A percentile compares a stretch with the other conserved stretches of the same genome.
These are phyloP conservation scores for Periphyllus acericola DNA, from an alignment of 2,888 invertebrate genomes.

Conservation along the genomic window DNA sequence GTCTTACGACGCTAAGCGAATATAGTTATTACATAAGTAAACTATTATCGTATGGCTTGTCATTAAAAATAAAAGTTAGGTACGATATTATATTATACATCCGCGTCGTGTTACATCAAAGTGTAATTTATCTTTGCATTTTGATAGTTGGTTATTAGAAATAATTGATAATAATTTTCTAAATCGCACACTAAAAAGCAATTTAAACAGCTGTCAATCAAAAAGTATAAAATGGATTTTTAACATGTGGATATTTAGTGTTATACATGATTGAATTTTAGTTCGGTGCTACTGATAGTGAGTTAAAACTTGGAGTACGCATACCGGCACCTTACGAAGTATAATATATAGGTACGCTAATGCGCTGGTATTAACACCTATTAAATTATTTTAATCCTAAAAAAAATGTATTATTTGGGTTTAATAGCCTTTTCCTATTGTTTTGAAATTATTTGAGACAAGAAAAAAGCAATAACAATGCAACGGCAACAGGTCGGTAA, in stretches of 20 bases:
- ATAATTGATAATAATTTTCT: background rate
- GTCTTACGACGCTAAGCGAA: background rate
- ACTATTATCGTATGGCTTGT: too few relatives aligned
- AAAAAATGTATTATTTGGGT: constrained; percentile 17
- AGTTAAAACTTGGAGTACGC: background rate
- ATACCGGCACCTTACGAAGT: background rate
- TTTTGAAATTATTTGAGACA: constrained; percentile 15
- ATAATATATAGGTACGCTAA: background rate
- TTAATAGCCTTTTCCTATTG: constrained; percentile 11
- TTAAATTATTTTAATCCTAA: constrained; percentile 2
- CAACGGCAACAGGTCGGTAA: constrained; percentile 12
- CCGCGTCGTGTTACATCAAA: background rate
- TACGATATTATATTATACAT: too few relatives aligned
- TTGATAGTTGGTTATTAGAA: background rate
- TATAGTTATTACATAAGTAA: too few relatives aligned
- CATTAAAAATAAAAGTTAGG: too few relatives aligned
- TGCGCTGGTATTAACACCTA: background rate
- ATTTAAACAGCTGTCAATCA: too few relatives aligned
- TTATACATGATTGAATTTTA: background rate
- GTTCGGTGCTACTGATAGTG: background rate
- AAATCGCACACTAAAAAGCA: too few relatives aligned
- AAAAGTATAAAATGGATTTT: background rate
- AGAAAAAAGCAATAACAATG: constrained; percentile 15
- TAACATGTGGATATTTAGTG: too few relatives aligned
- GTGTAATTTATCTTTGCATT: background rate